phyloP scores from a whole-genome alignment of 2,113 vertebrate genomes.

The Dipodomys ordii region DNA sequence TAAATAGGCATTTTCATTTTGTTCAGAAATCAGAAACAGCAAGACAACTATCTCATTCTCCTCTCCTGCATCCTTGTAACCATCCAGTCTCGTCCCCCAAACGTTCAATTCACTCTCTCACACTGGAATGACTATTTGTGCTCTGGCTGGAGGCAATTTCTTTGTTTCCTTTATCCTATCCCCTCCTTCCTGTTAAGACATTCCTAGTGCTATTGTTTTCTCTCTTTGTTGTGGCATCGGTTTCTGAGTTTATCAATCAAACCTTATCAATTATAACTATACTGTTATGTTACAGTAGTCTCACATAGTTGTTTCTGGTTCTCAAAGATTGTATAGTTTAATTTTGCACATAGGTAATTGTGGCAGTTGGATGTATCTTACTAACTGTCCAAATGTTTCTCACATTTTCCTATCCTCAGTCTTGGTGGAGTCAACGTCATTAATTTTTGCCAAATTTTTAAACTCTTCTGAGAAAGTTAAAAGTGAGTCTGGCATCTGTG shows the following conservation, averaged over 20 bases:
- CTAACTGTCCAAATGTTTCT: neutral
- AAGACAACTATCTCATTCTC: neutral
- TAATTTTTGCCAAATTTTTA: constrained; percentile 4
- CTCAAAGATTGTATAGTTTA: neutral
- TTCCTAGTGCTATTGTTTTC: neutral
- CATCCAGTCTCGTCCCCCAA: neutral
- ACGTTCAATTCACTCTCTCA: no score
- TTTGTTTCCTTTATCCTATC: neutral
- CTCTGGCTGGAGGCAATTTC: neutral
- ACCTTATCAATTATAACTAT: neutral
- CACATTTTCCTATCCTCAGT: neutral
- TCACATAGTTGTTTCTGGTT: neutral
- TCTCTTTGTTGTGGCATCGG: neutral
- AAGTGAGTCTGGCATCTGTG: neutral
- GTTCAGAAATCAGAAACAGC: neutral
- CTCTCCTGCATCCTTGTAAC: neutral
- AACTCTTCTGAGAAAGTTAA: neutral
- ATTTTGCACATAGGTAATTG: neutral
- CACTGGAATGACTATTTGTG: neutral
- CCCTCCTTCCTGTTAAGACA: neutral
- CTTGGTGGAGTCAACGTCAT: neutral
- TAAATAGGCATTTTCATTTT: neutral
- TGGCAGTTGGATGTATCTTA: neutral
- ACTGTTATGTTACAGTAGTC: neutral
- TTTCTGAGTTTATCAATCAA: neutral